Base-by-base conservation (phyloP, 2,888 invertebrate genomes). In the Hermaeophaga mercurialis region DNA sequence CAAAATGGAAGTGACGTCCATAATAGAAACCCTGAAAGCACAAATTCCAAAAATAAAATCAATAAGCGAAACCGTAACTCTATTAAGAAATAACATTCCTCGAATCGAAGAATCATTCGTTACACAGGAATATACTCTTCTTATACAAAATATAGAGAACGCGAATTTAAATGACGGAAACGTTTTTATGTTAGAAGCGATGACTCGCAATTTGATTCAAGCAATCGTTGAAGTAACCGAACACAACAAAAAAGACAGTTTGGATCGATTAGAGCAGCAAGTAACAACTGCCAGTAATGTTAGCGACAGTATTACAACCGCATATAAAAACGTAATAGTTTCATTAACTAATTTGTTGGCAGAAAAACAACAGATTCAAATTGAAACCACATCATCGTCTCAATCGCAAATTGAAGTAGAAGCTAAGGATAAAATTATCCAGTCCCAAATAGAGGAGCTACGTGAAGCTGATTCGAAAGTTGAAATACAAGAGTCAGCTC, bases 1-100 rank as follows among this genome's bases (percentile, higher is more conserved):
- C 11, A 50, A 50, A 43, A 31, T 41, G 12, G 31, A 19, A 2
- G 12, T 52, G 4, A 33, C 43, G 4, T 19, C 43, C 17, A 38
- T 15, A 3, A 43, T 52, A 3, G 52, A 52, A 34, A n/a, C 33
- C 2, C n/a, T 52, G 9, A 52, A 52, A 44, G 34, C 52, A 1
- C 34, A 33, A 8, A 52, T 52, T n/a, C 33, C 14, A 7, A 52
- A 44, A 44, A 34, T 43, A 7, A 43, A 52, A 34, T 43, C 52
- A 2, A 33, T 52, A 9, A 52, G 15, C 17, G 9, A 43, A 43
- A 34, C 11, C 12, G 8, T 43, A 24, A 24, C 5, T 12, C 8
- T 24, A 9, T 24, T 43, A 24, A 22, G 26, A 19, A 18, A 24
- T 14, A 43, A 28, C 9, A 14, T 38, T 7, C 17, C 18, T 2